phyloP scores from a whole-genome alignment of 2,888 invertebrate genomes.

The Sphinx pinastri region DNA sequence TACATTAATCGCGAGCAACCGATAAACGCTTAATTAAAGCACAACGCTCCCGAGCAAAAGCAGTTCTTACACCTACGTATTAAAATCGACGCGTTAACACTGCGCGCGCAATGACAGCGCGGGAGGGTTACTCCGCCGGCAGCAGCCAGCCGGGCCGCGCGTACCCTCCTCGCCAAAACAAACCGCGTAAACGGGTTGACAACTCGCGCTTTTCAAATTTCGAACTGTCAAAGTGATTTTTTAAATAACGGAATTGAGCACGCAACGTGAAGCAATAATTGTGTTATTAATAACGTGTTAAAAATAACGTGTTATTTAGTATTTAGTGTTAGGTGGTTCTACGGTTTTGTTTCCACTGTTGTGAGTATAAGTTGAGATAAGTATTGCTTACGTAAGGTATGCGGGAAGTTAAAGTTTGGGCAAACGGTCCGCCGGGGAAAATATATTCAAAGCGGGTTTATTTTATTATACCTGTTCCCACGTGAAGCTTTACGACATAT shows the following conservation, averaged over 20 bases:
- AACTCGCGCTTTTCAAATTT: slow-evolving; percentile 65
- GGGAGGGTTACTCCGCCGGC: slow-evolving; percentile 73
- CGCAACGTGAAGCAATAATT: slow-evolving; percentile 68
- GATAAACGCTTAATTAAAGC: slow-evolving; percentile 62
- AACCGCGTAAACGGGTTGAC: slow-evolving; percentile 66
- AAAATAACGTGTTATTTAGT: slow-evolving; percentile 63
- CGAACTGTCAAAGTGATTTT: slow-evolving; percentile 58
- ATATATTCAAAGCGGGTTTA: background rate
- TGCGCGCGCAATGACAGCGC: slow-evolving; percentile 75
- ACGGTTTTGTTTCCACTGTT: slow-evolving; percentile 44
- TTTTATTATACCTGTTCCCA: slow-evolving; percentile 12
- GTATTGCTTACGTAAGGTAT: slow-evolving; percentile 75
- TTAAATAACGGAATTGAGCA: slow-evolving; percentile 56
- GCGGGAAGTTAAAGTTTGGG: slow-evolving; percentile 51
- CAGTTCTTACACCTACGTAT: slow-evolving; percentile 76
- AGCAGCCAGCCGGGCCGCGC: slow-evolving; percentile 80
- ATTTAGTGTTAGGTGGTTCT: slow-evolving; percentile 67
- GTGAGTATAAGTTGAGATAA: slow-evolving; percentile 74
- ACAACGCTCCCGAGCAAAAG: slow-evolving; percentile 51
- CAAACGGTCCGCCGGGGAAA: slow-evolving; percentile 10
- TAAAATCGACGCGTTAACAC: slow-evolving; percentile 67
- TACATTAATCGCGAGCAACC: slow-evolving; percentile 39
- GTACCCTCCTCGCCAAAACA: slow-evolving; percentile 64
- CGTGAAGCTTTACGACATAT: background rate
- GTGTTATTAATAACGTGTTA: slow-evolving; percentile 30